Evolutionary conservation across 2,113 vertebrate species (phyloP).

Genomic region (Halichoerus grypus): DNA sequence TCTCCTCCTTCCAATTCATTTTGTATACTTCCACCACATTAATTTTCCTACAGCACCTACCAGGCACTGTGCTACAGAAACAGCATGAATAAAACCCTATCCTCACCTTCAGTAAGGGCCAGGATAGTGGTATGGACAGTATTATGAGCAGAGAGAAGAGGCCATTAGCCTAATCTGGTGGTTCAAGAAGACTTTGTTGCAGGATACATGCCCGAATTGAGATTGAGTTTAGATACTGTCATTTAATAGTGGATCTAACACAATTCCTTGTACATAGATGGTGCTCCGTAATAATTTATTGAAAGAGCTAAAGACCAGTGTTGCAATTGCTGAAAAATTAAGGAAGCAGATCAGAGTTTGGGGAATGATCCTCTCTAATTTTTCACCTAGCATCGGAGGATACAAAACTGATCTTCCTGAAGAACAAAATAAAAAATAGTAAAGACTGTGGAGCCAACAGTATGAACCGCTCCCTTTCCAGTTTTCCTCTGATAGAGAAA

Average conservation of each 20-base stretch:
- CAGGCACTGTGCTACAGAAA: neutral
- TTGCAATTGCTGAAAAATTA: neutral
- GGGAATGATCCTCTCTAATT: neutral
- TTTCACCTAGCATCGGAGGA: neutral
- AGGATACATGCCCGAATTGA: neutral
- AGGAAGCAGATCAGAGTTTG: neutral
- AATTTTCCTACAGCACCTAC: neutral
- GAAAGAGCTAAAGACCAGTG: neutral
- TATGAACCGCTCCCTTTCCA: neutral
- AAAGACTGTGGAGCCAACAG: neutral
- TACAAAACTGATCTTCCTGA: conserved; percentile 15
- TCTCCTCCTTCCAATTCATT: neutral
- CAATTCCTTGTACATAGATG: neutral
- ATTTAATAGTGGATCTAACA: neutral
- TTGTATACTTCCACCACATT: neutral
- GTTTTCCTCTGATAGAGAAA: neutral
- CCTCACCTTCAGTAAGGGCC: neutral
- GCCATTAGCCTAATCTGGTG: neutral
- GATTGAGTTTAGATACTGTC: neutral
- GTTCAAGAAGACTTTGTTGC: neutral
- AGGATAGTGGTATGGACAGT: neutral
- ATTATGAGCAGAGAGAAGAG: neutral
- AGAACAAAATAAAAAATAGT: neutral
- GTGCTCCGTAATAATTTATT: neutral
- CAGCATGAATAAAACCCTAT: neutral